Conservation (phyloP, 2,888 invertebrate genomes). For the Oasisia sp. region DNA sequence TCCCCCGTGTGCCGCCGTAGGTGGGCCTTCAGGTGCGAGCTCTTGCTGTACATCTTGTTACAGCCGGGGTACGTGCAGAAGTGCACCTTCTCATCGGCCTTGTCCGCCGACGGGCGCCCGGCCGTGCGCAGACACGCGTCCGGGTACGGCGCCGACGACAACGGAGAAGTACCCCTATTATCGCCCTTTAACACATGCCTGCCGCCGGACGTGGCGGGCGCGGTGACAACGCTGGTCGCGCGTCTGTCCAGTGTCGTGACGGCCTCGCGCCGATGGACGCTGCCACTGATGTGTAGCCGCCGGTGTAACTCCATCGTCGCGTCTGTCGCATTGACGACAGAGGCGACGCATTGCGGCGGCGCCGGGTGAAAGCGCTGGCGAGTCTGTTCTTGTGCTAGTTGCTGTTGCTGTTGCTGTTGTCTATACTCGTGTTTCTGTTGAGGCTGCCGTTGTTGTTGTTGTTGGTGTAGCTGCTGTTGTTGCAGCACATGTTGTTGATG, state of each 20-base stretch:
- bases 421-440: constrained; percentile 7
- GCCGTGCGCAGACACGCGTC: background rate
- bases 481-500: background rate
- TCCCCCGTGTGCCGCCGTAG: constrained; percentile 87
- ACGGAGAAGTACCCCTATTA: background rate
- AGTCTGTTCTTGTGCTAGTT: background rate
- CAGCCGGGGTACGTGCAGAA: constrained; percentile 73
- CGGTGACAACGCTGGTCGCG: constrained; percentile 23
- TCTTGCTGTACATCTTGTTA: constrained; percentile 96
- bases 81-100: constrained; percentile 71
- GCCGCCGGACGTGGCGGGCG: constrained; percentile 23
- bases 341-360: background rate
- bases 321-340: background rate
- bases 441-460: background rate
- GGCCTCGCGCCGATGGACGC: background rate
- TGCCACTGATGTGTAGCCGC: background rate
- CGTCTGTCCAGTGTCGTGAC: background rate
- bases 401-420: background rate
- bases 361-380: background rate
- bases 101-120: constrained; percentile 37
- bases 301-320: background rate
- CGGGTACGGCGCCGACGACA: constrained; percentile 5
- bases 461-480: constrained; percentile 21
- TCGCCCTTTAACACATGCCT: constrained; percentile 23
- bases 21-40: constrained; percentile 95